Base-by-base conservation (phyloP, 2,888 invertebrate genomes). In the Cerastoderma edule region DNA sequence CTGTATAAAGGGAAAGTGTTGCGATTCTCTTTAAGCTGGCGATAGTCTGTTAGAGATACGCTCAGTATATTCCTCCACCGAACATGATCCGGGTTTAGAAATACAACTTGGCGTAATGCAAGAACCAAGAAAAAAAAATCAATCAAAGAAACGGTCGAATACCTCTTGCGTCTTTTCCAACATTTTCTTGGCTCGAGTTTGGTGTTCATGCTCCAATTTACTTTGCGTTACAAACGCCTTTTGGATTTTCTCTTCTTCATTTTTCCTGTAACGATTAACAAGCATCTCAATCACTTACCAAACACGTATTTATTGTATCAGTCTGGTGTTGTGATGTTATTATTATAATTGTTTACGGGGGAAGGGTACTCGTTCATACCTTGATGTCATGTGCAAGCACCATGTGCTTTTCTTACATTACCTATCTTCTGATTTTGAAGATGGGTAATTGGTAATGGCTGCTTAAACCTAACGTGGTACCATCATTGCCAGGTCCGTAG, bases 131-230 rank as follows among this genome's bases (percentile, higher is more conserved):
- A 16, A 46, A n/a, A 2, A 16, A 46, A 46, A 64, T 44, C 32
- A 24, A 13, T 24, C 27, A 2, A 5, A 22, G 19, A 8, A 13
- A 24, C 2, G 53, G 53, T 22, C 3, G 24, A 39, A 22, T 72
- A 80, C 80, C 76, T 76, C 39, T 39, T 72, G 71, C 50, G 73
- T 76, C 54, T 74, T 74, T 50, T 80, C 53, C 32, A 74, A 56
- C 76, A 77, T 72, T 63, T 74, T 76, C 68, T 66, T 65, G 33
- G 72, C 57, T 35, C 71, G 39, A 60, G 71, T 72, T 27, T 60
- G 68, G 28, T 68, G 54, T 44, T 80, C 70, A 44, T 72, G 67
- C 60, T 74, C 65, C 35, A 66, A 24, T 44, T 80, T 80, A 1
- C 53, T 33, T n/a, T 76, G 73, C 24, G 68, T 53, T 33, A 74